A percentile compares a stretch with the other conserved stretches of the same genome.
These are phyloP conservation scores for Ailurus styani DNA, from an alignment of 2,113 vertebrate species.

Conservation along the genomic window DNA sequence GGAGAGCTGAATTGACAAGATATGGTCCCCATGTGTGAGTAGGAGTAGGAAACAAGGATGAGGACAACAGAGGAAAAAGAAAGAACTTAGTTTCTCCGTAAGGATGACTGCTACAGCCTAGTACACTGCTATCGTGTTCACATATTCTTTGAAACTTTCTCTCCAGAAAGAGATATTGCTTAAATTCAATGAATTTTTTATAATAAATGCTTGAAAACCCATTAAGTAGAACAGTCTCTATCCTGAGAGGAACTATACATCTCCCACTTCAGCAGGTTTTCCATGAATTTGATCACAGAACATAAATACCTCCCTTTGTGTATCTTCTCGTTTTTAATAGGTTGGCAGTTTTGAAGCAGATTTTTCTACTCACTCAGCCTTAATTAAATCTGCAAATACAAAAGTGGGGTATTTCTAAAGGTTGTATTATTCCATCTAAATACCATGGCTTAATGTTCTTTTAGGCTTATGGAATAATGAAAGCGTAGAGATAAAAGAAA, in stretches of 20 bases:
- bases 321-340: neutral
- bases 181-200: neutral
- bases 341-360: neutral
- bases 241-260: neutral
- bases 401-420: constrained; percentile 15
- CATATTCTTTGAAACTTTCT: neutral
- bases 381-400: constrained; percentile 32
- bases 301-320: neutral
- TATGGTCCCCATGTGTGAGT: neutral
- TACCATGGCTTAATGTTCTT: neutral
- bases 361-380: neutral
- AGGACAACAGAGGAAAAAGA: neutral
- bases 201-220: neutral
- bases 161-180: neutral
- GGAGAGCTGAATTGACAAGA: neutral
- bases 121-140: neutral
- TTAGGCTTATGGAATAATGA: neutral
- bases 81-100: neutral
- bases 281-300: neutral
- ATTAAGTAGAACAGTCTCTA: neutral
- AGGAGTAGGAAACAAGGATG: neutral
- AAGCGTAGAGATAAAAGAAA: neutral
- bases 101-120: neutral
- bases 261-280: neutral
- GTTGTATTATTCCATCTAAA: constrained; percentile 13